Evolutionary conservation across 2,797 vertebrate species (phyloP), one percentile per base, ranked within the genome.

Genomic region (Semotilus atromaculatus): DNA sequence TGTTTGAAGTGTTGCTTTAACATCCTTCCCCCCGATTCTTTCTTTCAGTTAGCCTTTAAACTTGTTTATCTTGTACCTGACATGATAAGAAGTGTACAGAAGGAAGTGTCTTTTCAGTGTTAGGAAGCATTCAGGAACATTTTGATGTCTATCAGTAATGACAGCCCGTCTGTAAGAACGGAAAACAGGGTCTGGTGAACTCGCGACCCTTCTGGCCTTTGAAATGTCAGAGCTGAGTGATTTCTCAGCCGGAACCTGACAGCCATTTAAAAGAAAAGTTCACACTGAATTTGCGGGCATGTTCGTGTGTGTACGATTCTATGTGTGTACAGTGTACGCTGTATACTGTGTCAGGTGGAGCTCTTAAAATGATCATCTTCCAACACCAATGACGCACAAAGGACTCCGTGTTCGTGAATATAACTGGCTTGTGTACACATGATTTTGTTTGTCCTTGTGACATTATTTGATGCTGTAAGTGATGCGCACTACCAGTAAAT

Each of bases 61-160:
- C 51, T n/a, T 78, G 66, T 71, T 84, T 88, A 75, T 88, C 76
- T 80, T 48, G 68, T 62, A 36, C 7, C 84, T 84, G 45, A 84
- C 13, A 55, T 45, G n/a, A 81, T 82, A 80, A 67, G 58, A 67
- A 84, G n/a, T 75, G n/a, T 60, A 70, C 58, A 67, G 66, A 43
- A 19, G 45, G 43, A n/a, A 78, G 53, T 58, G 34, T 58, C 21
- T 79, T 45, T 74, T 36, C 10, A 58, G 43, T 45, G 40, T 85
- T 81, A 36, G 36, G 43, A 13, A 48, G 10, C 66, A 13, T 29
- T 18, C 48, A 60, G 64, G 38, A 26, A 45, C 51, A 71, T 80
- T 80, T 84, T 83, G 51, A 84, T 74, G 13, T 40, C 58, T 64
- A 31, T 86, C 48, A 43, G 67, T 38, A 43, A 55, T 31, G 58